These are phyloP conservation scores for Sinocyclocheilus grahami DNA, from an alignment of 2,113 vertebrate genomes.

Conservation along the genomic window DNA sequence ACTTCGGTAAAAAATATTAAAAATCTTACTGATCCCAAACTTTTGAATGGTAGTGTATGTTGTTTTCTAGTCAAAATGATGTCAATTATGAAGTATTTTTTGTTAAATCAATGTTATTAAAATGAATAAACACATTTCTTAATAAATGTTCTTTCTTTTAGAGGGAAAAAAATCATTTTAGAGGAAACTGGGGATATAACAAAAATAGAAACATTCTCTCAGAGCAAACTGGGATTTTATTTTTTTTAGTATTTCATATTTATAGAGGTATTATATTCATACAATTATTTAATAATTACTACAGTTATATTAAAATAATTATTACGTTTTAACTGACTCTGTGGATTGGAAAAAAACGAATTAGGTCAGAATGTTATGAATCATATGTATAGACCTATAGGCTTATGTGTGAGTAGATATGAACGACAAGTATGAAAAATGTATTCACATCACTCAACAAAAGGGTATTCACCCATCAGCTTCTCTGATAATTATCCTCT, in stretches of 20 bases:
- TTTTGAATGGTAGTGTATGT: background rate
- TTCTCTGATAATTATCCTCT: slow-evolving; percentile 29
- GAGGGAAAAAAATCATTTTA: background rate
- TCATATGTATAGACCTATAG: background rate
- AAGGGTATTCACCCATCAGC: background rate
- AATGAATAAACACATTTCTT: background rate
- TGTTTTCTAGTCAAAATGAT: background rate
- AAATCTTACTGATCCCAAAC: no score
- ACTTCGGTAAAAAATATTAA: no score
- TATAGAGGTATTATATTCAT: background rate
- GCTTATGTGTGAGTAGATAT: background rate
- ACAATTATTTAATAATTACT: background rate
- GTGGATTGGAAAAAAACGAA: background rate
- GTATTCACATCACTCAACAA: background rate
- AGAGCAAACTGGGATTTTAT: background rate
- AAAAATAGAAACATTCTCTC: background rate
- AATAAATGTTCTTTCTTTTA: background rate
- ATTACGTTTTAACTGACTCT: background rate
- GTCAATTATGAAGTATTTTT: background rate
- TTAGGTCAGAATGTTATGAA: background rate
- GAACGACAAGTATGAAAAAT: background rate
- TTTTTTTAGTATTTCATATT: background rate
- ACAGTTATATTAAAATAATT: background rate
- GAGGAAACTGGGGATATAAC: background rate
- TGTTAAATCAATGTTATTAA: background rate